A percentile compares a stretch with the other conserved stretches of the same genome.
These are phyloP conservation scores for Rhagoletis zephyria DNA, from an alignment of 1,140 invertebrate genomes.

Conservation along the genomic window DNA sequence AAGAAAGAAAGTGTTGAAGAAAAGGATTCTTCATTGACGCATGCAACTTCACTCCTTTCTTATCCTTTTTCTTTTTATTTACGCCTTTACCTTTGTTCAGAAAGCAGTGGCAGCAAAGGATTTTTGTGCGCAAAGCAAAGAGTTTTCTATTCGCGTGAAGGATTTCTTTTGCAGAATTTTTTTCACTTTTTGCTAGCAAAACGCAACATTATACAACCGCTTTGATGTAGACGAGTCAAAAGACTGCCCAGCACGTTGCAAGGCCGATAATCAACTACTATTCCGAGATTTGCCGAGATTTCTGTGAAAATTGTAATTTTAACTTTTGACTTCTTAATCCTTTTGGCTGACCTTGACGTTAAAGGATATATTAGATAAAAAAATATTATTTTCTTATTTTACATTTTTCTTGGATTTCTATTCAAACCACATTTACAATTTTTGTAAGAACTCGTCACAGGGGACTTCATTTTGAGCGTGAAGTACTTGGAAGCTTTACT, in stretches of 20 bases:
- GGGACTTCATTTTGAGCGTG: neutral
- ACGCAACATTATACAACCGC: slow-evolving; percentile 32
- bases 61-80: neutral
- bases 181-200: neutral
- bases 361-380: neutral
- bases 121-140: slow-evolving; percentile 1
- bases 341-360: neutral
- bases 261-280: neutral
- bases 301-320: neutral
- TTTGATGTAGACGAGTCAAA: neutral
- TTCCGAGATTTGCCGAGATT: neutral
- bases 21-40: neutral
- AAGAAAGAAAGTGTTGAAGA: neutral
- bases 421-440: too few relatives aligned
- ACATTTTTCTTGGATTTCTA: too few relatives aligned
- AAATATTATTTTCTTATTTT: neutral
- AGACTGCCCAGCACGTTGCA: neutral
- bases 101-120: neutral
- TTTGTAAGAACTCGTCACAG: too few relatives aligned
- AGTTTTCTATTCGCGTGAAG: neutral
- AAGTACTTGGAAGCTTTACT: neutral
- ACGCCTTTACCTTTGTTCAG: neutral
- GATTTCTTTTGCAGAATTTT: neutral
- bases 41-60: slow-evolving; percentile 8
- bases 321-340: slow-evolving; percentile 28